Conservation (phyloP, 2,797 vertebrate species). For the Phoxinus dragarum region DNA sequence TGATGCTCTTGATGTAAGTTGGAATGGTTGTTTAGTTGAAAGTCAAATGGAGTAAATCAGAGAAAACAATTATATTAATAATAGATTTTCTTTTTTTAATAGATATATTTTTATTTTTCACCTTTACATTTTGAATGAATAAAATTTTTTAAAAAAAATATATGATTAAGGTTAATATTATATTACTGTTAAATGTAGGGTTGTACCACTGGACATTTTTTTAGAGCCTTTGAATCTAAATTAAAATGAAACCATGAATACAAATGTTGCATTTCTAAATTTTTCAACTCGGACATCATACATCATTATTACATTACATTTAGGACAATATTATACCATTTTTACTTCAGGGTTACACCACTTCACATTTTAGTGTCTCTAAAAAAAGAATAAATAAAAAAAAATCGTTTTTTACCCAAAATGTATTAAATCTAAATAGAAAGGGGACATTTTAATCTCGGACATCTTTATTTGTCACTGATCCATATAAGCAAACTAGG, state of each 20-base stretch:
- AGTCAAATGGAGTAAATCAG: not conserved
- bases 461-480: not conserved
- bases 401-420: not conserved
- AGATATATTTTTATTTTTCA: not conserved
- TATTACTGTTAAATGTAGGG: not conserved
- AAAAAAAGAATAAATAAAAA: not conserved
- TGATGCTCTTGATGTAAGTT: not conserved
- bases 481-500: not conserved
- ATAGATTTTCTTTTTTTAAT: not conserved
- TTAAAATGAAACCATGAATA: not conserved
- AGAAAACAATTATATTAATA: not conserved
- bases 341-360: not conserved
- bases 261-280: not conserved
- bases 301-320: not conserved
- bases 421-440: not conserved
- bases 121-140: not conserved
- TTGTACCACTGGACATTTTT: not conserved
- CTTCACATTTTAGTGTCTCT: not conserved
- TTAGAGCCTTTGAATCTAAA: not conserved
- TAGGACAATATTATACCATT: not conserved
- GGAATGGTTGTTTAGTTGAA: not conserved
- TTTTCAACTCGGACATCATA: not conserved
- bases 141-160: not conserved
- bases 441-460: not conserved
- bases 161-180: not conserved